Percentiles rank a stretch among this genome's conserved stretches.
phyloP scores from a whole-genome alignment of 2,888 invertebrate species.

The Liposcelis brunnea region DNA sequence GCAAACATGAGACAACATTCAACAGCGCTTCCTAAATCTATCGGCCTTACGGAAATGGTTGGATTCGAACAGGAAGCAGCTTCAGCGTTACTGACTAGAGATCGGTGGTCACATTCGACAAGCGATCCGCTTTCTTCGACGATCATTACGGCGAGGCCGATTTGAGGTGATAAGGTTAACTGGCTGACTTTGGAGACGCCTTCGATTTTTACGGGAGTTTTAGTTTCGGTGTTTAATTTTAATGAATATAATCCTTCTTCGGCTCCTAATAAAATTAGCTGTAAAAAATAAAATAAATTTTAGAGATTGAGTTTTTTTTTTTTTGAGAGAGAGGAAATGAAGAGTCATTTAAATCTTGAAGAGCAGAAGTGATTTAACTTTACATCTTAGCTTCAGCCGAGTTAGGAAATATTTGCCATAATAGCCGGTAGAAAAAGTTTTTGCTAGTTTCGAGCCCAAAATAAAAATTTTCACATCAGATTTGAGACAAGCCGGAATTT shows the following conservation, averaged over 20 bases:
- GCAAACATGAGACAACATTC: slow-evolving; percentile 22
- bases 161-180: slow-evolving; percentile 35
- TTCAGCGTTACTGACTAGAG: slow-evolving; percentile 33
- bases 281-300: too few relatives aligned
- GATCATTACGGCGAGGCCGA: slow-evolving; percentile 44
- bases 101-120: slow-evolving; percentile 40
- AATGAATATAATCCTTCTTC: slow-evolving; percentile 40
- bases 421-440: too few relatives aligned
- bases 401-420: too few relatives aligned
- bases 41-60: slow-evolving; percentile 24
- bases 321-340: too few relatives aligned
- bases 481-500: too few relatives aligned
- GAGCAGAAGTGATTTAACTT: too few relatives aligned
- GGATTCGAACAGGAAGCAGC: slow-evolving; percentile 30
- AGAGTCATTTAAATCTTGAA: too few relatives aligned
- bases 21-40: slow-evolving; percentile 25
- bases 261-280: slow-evolving; percentile 35
- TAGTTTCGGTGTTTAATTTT: slow-evolving; percentile 24
- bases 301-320: too few relatives aligned
- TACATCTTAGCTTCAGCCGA: too few relatives aligned
- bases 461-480: too few relatives aligned
- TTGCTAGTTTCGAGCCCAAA: too few relatives aligned
- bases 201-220: slow-evolving; percentile 25
- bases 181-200: slow-evolving; percentile 45
- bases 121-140: slow-evolving; percentile 38